These are phyloP conservation scores for Xiphias gladius DNA, from an alignment of 2,113 vertebrate genomes.

Conservation along the genomic window DNA sequence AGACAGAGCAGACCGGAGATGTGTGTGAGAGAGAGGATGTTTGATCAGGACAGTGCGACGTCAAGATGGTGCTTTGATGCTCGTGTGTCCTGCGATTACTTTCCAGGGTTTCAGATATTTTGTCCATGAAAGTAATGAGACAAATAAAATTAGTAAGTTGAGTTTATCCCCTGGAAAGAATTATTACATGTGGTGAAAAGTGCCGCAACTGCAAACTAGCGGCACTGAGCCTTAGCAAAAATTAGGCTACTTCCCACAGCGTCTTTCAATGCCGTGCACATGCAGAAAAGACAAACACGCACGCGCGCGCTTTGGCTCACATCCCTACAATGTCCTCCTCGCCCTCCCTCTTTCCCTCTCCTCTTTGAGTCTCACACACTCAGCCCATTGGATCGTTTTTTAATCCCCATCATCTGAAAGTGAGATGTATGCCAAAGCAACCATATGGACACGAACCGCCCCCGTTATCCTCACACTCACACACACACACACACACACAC, in stretches of 20 bases:
- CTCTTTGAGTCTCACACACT: slow-evolving; percentile 58
- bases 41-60: slow-evolving; percentile 53
- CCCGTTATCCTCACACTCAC: slow-evolving; percentile 40
- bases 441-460: slow-evolving; percentile 74
- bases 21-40: slow-evolving; percentile 57
- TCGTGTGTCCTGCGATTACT: background rate
- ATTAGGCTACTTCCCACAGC: slow-evolving; percentile 65
- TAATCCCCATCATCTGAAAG: slow-evolving; percentile 80
- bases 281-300: slow-evolving; percentile 15
- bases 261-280: slow-evolving; percentile 68
- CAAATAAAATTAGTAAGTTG: background rate
- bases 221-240: slow-evolving; percentile 28
- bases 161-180: background rate
- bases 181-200: slow-evolving; percentile 14
- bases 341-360: slow-evolving; percentile 40
- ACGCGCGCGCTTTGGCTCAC: slow-evolving; percentile 49
- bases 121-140: background rate
- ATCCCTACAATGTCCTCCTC: slow-evolving; percentile 29
- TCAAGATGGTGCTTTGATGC: background rate
- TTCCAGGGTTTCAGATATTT: background rate
- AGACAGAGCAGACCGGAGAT: slow-evolving; percentile 2
- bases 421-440: slow-evolving; percentile 67
- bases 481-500: slow-evolving; percentile 33
- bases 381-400: slow-evolving; percentile 68
- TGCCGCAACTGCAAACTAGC: slow-evolving; percentile 54